A percentile compares a stretch with the other conserved stretches of the same genome.
Conservation (phyloP, 2,113 vertebrate species). For the Triplophysa siluroides region DNA sequence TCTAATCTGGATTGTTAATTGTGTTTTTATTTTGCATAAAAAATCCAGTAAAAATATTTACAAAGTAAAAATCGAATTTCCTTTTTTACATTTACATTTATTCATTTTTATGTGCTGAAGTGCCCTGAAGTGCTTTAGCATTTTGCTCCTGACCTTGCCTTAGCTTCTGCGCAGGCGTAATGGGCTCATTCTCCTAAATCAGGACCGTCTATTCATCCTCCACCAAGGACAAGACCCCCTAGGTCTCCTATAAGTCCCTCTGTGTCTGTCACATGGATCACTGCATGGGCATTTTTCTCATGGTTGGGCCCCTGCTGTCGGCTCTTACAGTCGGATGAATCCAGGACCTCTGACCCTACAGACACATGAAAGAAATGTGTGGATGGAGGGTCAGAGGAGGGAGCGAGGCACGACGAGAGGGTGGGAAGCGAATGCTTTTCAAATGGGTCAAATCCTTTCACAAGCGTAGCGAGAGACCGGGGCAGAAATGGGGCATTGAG, state of each 20-base stretch:
- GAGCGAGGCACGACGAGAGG: slow-evolving; percentile 25
- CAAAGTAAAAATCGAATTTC: no score
- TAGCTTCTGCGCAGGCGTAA: slow-evolving; percentile 5
- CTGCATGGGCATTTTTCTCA: slow-evolving; percentile 86
- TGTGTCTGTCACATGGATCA: slow-evolving; percentile 83
- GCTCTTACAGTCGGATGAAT: slow-evolving; percentile 64
- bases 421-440: slow-evolving; percentile 55
- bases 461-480: slow-evolving; percentile 63
- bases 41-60: no score
- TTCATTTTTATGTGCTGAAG: no score
- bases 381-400: slow-evolving; percentile 28
- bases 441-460: slow-evolving; percentile 73
- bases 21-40: no score
- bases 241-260: slow-evolving; percentile 27
- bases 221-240: slow-evolving; percentile 31
- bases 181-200: not conserved
- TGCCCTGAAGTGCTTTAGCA: not conserved
- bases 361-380: slow-evolving; percentile 64
- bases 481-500: slow-evolving; percentile 28
- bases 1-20: no score
- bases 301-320: slow-evolving; percentile 64
- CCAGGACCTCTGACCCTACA: slow-evolving; percentile 25
- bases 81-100: no score
- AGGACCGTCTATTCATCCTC: slow-evolving; percentile 18
- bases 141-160: not conserved